These are phyloP conservation scores for Bolinopsis microptera DNA, from an alignment of 37 sponge, comb jelly and placozoan genomes.

Conservation along the genomic window DNA sequence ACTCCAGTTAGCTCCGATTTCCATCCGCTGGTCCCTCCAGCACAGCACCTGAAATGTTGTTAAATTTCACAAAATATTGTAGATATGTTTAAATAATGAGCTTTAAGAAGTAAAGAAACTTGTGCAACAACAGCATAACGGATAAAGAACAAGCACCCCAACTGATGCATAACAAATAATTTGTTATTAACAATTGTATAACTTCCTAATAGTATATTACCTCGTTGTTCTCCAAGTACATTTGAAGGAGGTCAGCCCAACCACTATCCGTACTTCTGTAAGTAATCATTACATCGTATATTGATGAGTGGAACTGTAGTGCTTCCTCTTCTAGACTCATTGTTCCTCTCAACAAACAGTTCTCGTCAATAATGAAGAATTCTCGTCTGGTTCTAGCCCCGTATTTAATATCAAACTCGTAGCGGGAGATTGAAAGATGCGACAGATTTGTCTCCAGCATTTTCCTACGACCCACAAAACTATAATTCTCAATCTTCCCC, in stretches of 20 bases:
- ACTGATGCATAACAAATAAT: too few relatives aligned
- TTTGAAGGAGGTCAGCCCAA: conserved; percentile 41
- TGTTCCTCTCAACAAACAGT: neutral
- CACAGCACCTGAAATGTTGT: conserved; percentile 28
- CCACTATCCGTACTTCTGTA: conserved; percentile 39
- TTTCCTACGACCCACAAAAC: conserved; percentile 24
- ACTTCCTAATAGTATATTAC: too few relatives aligned
- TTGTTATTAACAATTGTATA: too few relatives aligned
- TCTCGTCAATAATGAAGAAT: conserved; percentile 42
- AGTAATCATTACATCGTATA: conserved; percentile 57
- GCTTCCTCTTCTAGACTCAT: conserved; percentile 61
- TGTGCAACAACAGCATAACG: too few relatives aligned
- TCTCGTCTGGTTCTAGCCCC: neutral
- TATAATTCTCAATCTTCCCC: neutral
- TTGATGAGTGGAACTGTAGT: conserved; percentile 39
- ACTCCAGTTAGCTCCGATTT: conserved; percentile 63
- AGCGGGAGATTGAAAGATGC: conserved; percentile 2
- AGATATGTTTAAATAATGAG: too few relatives aligned
- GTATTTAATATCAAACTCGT: conserved; percentile 46
- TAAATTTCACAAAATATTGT: too few relatives aligned
- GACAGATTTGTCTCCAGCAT: conserved; percentile 40
- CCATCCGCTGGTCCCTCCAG: conserved; percentile 55
- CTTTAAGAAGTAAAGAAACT: too few relatives aligned
- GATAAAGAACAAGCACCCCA: too few relatives aligned
- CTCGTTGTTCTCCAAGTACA: conserved; percentile 24